Evolutionary conservation across 2,797 vertebrate genomes (phyloP), one percentile per base, ranked within the genome.

Genomic region (Erethizon dorsatum): DNA sequence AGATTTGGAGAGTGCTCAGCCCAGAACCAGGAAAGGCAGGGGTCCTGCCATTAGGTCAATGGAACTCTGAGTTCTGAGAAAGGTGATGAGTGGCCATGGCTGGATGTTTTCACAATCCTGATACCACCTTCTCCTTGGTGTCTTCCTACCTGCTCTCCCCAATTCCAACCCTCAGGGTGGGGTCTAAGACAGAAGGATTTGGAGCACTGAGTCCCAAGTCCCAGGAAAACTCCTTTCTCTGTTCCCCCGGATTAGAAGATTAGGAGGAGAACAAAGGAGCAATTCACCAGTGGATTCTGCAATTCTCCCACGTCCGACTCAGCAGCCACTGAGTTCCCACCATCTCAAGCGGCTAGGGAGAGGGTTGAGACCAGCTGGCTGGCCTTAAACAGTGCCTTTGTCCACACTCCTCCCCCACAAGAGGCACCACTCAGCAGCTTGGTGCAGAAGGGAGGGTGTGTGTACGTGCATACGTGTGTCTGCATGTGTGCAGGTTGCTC

Each of bases 181-280:
- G 52, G 96, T 94, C 92, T 95, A 98, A 98, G 95, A 28, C 33
- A 83, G 65, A 93, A 83, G 28, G 96, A 96, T 96, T 97, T 97
- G 65, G 86, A 69, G 37, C 82, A 41, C 83, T 92, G 31, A 65
- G 12, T 15, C 95, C 85, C 84, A 73, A 33, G n/a, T 92, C 37
- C 61, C 67, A 80, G 77, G 93, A 98, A 98, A 96, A 45, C 18
- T 97, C 65, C 63, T 82, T 95, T 73, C 59, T 97, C 97, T 87
- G 57, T 96, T 93, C 77, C 96, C 83, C 82, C 67, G 88, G 88
- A 97, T 97, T 90, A 97, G 96, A 84, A 80, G 96, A 97, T 97
- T 96, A 96, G 56, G 47, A 94, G 28, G 90, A 79, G 78, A 98
- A 98, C 97, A 97, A 92, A 97, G 83, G 77, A 89, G 54, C 7